Evolutionary conservation across 2,113 vertebrate genomes (phyloP).

Genomic region (Emydocephalus ijimae): DNA sequence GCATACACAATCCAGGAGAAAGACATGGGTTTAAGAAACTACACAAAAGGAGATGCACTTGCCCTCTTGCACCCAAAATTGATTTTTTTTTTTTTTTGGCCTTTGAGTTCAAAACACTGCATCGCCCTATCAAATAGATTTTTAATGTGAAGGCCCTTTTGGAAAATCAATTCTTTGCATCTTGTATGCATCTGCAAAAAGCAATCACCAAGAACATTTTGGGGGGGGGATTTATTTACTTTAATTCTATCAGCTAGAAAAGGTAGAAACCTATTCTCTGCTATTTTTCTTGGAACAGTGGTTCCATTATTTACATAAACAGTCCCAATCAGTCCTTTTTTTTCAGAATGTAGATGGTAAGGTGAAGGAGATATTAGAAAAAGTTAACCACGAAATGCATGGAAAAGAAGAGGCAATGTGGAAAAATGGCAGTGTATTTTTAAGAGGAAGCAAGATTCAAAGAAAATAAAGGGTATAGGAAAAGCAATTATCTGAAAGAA

Average conservation of each 20-base stretch:
- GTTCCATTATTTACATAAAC: constrained; percentile 61
- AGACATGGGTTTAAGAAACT: neutral
- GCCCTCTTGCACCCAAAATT: neutral
- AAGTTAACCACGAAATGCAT: constrained; percentile 47
- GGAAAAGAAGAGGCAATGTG: constrained; percentile 22
- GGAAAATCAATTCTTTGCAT: constrained; percentile 57
- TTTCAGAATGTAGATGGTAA: constrained; percentile 47
- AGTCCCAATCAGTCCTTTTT: constrained; percentile 63
- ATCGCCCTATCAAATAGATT: constrained; percentile 49
- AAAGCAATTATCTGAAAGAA: constrained; percentile 40
- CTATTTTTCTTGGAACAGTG: constrained; percentile 47
- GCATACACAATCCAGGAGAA: neutral
- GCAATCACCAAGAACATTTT: constrained; percentile 42
- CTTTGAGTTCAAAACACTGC: neutral
- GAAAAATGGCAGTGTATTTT: constrained; percentile 46
- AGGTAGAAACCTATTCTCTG: neutral
- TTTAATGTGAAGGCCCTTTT: constrained; percentile 63
- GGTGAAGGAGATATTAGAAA: constrained; percentile 43
- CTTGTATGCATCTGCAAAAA: constrained; percentile 63
- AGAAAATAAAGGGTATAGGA: neutral
- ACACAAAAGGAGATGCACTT: neutral
- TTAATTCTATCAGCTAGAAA: constrained; percentile 57
- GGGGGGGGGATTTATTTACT: constrained; percentile 55
- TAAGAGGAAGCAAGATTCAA: constrained; percentile 31
- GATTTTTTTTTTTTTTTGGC: neutral